Evolutionary conservation across 2,888 invertebrate genomes (phyloP).

Genomic region (Priocnemis perturbator): DNA sequence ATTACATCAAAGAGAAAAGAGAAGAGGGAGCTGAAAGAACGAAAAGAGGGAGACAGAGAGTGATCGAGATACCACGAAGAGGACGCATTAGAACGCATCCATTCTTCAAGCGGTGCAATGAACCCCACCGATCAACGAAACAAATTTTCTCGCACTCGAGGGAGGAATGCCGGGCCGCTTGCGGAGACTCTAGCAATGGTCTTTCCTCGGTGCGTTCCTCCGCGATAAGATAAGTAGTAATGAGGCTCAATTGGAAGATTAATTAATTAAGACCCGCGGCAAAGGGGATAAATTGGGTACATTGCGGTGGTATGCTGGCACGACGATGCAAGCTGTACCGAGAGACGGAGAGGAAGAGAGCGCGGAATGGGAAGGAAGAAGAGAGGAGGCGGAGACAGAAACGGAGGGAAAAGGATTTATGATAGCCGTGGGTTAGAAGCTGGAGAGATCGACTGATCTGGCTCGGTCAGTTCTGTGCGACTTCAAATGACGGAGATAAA

Average conservation of each 20-base stretch:
- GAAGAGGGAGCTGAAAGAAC: no score
- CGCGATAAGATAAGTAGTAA: slow-evolving; percentile 63
- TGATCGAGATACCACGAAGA: neutral
- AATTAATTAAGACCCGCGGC: slow-evolving; percentile 67
- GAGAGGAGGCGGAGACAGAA: neutral
- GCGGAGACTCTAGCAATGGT: neutral
- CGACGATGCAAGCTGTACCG: neutral
- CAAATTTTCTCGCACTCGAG: slow-evolving; percentile 48
- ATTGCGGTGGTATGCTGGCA: slow-evolving; percentile 59
- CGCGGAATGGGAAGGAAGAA: neutral
- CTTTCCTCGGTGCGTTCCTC: slow-evolving; percentile 35
- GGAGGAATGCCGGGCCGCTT: neutral
- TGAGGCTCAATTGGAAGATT: slow-evolving; percentile 69
- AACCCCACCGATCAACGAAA: slow-evolving; percentile 43
- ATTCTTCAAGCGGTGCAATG: slow-evolving; percentile 48
- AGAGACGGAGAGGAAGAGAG: neutral
- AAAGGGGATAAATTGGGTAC: slow-evolving; percentile 67
- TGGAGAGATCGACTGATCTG: no score
- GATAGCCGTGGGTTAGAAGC: slow-evolving; percentile 10
- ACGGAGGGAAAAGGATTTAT: slow-evolving; percentile 11
- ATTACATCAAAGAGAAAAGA: no score
- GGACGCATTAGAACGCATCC: slow-evolving; percentile 4
- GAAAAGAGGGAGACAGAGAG: neutral
- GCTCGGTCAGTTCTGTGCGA: no score
- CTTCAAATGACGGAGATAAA: no score